phyloP scores from a whole-genome alignment of 2,113 vertebrate genomes.

The Genyomyrus donnyi region DNA sequence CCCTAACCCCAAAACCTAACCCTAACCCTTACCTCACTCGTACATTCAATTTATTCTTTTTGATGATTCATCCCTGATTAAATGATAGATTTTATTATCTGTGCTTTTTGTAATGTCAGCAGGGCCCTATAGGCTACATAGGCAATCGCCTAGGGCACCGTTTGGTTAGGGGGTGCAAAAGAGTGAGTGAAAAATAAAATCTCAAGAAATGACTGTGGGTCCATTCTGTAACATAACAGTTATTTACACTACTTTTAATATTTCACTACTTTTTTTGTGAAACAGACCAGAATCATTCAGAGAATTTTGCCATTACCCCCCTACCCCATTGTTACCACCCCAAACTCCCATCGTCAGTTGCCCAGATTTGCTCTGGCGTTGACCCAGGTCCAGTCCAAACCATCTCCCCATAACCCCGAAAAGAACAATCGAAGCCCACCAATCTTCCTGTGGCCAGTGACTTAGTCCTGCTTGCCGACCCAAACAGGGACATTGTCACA shows the following conservation, averaged over 20 bases:
- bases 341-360: neutral
- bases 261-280: neutral
- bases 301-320: neutral
- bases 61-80: neutral
- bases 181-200: neutral
- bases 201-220: neutral
- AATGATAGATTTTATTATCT: neutral
- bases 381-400: neutral
- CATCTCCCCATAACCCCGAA: neutral
- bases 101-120: neutral
- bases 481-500: neutral
- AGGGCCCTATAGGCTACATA: neutral
- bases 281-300: neutral
- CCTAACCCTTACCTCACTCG: neutral
- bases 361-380: neutral
- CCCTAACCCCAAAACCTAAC: no score
- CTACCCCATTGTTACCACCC: neutral
- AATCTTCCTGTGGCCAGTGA: neutral
- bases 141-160: neutral
- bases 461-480: neutral
- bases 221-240: neutral
- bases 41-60: neutral
- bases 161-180: neutral
- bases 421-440: neutral
- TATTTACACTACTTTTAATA: neutral